Base-by-base conservation (phyloP, 2,797 vertebrate species). In the Micrastur ruficollis region DNA sequence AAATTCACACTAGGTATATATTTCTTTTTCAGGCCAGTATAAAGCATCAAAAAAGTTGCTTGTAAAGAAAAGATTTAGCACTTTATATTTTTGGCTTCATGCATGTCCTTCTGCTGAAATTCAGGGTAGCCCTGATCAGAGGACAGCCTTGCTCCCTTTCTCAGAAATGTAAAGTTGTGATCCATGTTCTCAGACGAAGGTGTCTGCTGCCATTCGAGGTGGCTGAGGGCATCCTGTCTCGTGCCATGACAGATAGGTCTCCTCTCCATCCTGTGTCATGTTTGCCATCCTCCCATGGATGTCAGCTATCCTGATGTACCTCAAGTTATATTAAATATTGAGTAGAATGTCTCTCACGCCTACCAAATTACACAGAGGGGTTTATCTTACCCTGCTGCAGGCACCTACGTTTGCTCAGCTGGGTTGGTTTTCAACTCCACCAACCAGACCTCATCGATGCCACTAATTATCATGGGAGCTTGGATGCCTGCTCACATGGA, bases 11-110 rank as follows among this genome's bases (percentile, higher is more conserved):
- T 32, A 34, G 23, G 46, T 62, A 58, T 59, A 75, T 46, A 79
- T 76, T 89, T 73, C 14, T 50, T 94, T 95, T 81, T 81, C 4
- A 16, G n/a, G 82, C 63, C 62, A 72, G 82, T 73, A 75, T 44
- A 83, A 86, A 90, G 46, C 46, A 65, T 6, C 52, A 71, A 31
- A 65, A 49, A 68, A 15, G 16, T 20, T 72, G 34, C 50, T 72
- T 67, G 20, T 22, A 23, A 86, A 93, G 55, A 50, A 84, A 84
- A 21, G 75, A 85, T 32, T 85, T 90, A 93, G 59, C 53, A 83
- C 32, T 59, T 92, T 29, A 3, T 91, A 19, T 36, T 70, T 94
- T 74, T 44, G 53, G 25, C 27, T 53, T 50, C 2, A 0, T 42
- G 19, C 19, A 7, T 16, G 26, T 49, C n/a, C 81, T 80, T 38